Percentiles rank a stretch among this genome's conserved stretches.
phyloP scores from a whole-genome alignment of 2,797 vertebrate genomes.

The Pogonophryne albipinna region DNA sequence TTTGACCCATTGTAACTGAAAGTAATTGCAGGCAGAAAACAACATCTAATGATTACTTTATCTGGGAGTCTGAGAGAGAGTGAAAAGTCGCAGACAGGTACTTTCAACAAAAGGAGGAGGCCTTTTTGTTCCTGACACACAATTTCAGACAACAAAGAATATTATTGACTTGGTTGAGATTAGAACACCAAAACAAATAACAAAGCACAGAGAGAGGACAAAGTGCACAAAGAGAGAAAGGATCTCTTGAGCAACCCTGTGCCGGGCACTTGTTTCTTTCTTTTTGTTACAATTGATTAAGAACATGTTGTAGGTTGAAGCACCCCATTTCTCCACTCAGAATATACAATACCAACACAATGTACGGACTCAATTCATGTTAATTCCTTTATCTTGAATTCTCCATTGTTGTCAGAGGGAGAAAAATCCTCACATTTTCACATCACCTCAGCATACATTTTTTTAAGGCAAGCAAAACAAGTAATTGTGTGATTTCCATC shows the following conservation, averaged over 20 bases:
- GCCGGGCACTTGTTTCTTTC: slow-evolving; percentile 72
- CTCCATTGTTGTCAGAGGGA: slow-evolving; percentile 55
- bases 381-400: slow-evolving; percentile 61
- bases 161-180: slow-evolving; percentile 90
- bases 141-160: slow-evolving; percentile 90
- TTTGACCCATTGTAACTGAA: slow-evolving; percentile 86
- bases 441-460: slow-evolving; percentile 29
- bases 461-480: slow-evolving; percentile 38
- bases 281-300: slow-evolving; percentile 86
- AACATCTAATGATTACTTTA: slow-evolving; percentile 91
- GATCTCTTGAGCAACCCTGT: slow-evolving; percentile 75
- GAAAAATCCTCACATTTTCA: slow-evolving; percentile 25
- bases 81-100: slow-evolving; percentile 88
- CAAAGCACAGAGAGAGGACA: slow-evolving; percentile 83
- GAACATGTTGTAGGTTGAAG: slow-evolving; percentile 74
- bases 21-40: slow-evolving; percentile 89
- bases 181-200: slow-evolving; percentile 91
- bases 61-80: slow-evolving; percentile 82
- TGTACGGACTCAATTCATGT: slow-evolving; percentile 70
- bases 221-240: slow-evolving; percentile 82
- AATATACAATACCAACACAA: slow-evolving; percentile 61
- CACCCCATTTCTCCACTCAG: slow-evolving; percentile 46
- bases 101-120: slow-evolving; percentile 84
- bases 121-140: slow-evolving; percentile 84
- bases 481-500: slow-evolving; percentile 63